Base-by-base conservation (phyloP, 2,113 vertebrate species). In the Corythoichthys intestinalis region DNA sequence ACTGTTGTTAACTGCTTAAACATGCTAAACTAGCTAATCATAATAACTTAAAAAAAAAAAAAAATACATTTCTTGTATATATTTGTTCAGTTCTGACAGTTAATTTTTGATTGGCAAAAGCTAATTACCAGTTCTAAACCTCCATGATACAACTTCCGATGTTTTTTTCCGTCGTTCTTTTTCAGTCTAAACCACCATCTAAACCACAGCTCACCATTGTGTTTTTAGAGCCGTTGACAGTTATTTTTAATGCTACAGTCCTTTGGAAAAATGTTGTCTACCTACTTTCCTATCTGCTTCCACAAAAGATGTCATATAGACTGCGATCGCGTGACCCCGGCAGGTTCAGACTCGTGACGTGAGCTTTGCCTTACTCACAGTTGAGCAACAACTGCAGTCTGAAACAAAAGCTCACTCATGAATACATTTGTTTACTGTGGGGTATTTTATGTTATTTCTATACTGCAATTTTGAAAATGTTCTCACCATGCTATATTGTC, bases 281-380 rank as follows among this genome's bases (percentile, higher is more conserved):
- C 8, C 2, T 37, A 39, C 6, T 66, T 41, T 28, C 0, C 12
- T 37, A n/a, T 50, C 2, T 58, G 2, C 15, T 15, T 66, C 13
- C 0, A 46, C 20, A 11, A n/a, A 6, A 2, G 34, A 38, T 48
- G 37, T 1, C 3, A 20, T 20, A 4, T 38, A 46, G 15, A 11
- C 1, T 63, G 41, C 28, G 1, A 14, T 14, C 2, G 17, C 38
- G 44, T 41, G 44, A 62, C 47, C 37, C 48, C 7, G 37, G 59
- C 64, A 65, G 67, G 69, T 77, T 79, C 69, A 83, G 78, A 83
- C 84, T 0, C 4, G 50, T 28, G 17, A 37, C 4, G 14, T 77
- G 73, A 76, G 41, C 54, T 4, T 28, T 56, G 8, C 48, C 46
- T 86, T 76, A 84, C 71, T 82, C 85, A 76, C 72, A 80, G 69